Evolutionary conservation across 2,113 vertebrate species (phyloP).

Genomic region (Acrocephalus arundinaceus): DNA sequence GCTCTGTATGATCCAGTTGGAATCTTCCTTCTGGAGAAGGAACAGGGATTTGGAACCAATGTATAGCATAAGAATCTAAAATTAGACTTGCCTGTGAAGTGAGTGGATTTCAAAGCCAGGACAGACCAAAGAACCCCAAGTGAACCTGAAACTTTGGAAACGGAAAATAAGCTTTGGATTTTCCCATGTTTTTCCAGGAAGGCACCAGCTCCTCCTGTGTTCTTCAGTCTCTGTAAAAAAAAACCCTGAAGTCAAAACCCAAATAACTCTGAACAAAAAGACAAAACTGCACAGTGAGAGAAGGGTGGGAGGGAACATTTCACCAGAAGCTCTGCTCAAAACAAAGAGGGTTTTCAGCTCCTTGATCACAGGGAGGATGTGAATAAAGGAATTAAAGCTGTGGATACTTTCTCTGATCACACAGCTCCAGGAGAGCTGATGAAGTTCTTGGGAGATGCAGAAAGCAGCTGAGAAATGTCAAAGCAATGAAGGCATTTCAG

Average conservation of each 20-base stretch:
- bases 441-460: slow-evolving; percentile 1
- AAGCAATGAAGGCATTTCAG: slow-evolving; percentile 24
- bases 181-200: not conserved
- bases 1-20: not conserved
- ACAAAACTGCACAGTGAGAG: not conserved
- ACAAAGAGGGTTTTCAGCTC: not conserved
- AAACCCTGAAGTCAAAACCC: slow-evolving; percentile 7
- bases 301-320: slow-evolving; percentile 7
- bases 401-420: slow-evolving; percentile 20
- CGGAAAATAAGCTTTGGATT: not conserved
- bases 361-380: not conserved
- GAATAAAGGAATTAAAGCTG: not conserved
- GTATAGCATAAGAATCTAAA: not conserved
- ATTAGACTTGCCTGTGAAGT: not conserved
- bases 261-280: slow-evolving; percentile 4
- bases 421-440: slow-evolving; percentile 1
- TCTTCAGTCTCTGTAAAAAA: not conserved
- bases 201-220: not conserved
- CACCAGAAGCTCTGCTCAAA: slow-evolving; percentile 3
- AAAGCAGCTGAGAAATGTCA: slow-evolving; percentile 58
- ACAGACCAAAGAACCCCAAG: not conserved
- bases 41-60: not conserved
- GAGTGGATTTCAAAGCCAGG: not conserved
- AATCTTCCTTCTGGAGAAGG: not conserved
- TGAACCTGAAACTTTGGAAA: not conserved